These are phyloP conservation scores for Cheilosia grossa DNA, from an alignment of 2,888 invertebrate species.

Conservation along the genomic window DNA sequence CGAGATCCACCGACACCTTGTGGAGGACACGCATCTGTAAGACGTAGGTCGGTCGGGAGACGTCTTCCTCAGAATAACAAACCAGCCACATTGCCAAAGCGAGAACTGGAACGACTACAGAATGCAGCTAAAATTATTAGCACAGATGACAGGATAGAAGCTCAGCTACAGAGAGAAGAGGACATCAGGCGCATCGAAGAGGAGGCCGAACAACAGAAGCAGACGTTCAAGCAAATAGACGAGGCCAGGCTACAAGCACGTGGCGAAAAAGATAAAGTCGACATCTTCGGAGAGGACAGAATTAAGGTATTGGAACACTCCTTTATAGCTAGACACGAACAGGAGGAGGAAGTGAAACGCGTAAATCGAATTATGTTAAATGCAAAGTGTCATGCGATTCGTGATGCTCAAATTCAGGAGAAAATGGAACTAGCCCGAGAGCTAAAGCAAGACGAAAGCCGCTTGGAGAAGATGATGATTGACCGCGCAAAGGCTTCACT, in stretches of 20 bases:
- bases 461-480: slow-evolving; percentile 81
- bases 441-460: slow-evolving; percentile 80
- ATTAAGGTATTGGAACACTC: slow-evolving; percentile 85
- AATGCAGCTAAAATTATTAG: slow-evolving; percentile 85
- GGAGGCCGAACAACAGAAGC: slow-evolving; percentile 86
- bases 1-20: slow-evolving; percentile 65
- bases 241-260: slow-evolving; percentile 78
- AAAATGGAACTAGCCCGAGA: slow-evolving; percentile 82
- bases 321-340: slow-evolving; percentile 82
- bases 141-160: slow-evolving; percentile 83
- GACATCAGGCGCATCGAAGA: slow-evolving; percentile 84
- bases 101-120: slow-evolving; percentile 86
- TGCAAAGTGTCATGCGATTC: slow-evolving; percentile 92
- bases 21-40: slow-evolving; percentile 10
- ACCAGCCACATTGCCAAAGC: slow-evolving; percentile 80
- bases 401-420: slow-evolving; percentile 92
- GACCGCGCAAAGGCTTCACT: slow-evolving; percentile 79
- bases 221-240: slow-evolving; percentile 84
- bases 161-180: slow-evolving; percentile 82
- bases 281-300: slow-evolving; percentile 83
- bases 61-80: background rate
- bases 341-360: slow-evolving; percentile 87
- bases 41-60: background rate
- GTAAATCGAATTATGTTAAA: slow-evolving; percentile 92
- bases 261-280: slow-evolving; percentile 80